Conservation (phyloP, 2,888 invertebrate genomes). For the Agrochola lota region DNA sequence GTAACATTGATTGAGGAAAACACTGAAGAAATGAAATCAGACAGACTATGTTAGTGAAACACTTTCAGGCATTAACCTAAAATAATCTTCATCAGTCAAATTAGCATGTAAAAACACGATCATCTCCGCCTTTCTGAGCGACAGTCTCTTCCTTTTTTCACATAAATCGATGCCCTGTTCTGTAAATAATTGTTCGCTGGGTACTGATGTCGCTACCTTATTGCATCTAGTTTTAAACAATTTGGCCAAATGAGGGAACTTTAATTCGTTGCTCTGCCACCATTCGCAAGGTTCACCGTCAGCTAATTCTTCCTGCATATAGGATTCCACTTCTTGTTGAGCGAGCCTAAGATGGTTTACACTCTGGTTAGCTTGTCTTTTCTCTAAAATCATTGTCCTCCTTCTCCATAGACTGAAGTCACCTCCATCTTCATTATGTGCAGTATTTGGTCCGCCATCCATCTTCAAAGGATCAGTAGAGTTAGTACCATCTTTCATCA, state of each 20-base stretch:
- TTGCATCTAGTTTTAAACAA: slow-evolving; percentile 26
- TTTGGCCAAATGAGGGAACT: slow-evolving; percentile 34
- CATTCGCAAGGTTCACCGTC: slow-evolving; percentile 14
- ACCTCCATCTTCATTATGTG: not conserved
- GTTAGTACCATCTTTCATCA: not conserved
- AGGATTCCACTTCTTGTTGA: slow-evolving; percentile 31
- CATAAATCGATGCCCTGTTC: not conserved
- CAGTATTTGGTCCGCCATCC: not conserved
- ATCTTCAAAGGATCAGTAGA: not conserved
- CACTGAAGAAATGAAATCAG: not conserved
- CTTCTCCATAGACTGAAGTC: slow-evolving; percentile 30
- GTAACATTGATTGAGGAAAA: not conserved
- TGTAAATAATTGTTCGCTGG: slow-evolving; percentile 12
- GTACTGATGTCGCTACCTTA: slow-evolving; percentile 21
- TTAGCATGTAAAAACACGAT: slow-evolving; percentile 29
- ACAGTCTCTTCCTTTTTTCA: not conserved
- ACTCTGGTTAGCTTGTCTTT: not conserved
- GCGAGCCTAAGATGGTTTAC: not conserved
- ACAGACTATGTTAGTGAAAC: not conserved
- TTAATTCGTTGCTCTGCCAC: slow-evolving; percentile 26
- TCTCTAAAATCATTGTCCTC: slow-evolving; percentile 15
- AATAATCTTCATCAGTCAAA: slow-evolving; percentile 25
- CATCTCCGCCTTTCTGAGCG: not conserved
- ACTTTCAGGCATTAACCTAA: slow-evolving; percentile 18
- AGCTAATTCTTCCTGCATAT: slow-evolving; percentile 15